Conservation (phyloP, 2,113 vertebrate species). For the Hepsetus odoe region DNA sequence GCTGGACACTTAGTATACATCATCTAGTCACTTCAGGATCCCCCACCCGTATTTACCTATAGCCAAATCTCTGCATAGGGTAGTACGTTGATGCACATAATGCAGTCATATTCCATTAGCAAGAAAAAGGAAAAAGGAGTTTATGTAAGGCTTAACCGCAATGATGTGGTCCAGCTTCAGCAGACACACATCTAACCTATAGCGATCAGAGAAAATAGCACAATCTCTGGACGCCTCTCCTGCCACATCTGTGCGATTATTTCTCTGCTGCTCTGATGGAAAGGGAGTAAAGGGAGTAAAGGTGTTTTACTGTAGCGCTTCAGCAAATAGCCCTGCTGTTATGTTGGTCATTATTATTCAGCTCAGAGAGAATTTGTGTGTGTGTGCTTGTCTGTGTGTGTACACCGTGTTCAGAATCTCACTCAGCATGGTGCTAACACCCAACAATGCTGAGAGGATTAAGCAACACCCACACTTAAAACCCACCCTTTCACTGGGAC, state of each 20-base stretch:
- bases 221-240: background rate
- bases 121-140: background rate
- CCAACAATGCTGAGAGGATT: conserved; percentile 22
- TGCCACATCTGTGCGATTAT: background rate
- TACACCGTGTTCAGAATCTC: background rate
- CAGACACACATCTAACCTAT: background rate
- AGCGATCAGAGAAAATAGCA: background rate
- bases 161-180: background rate
- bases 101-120: too few relatives aligned
- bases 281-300: background rate
- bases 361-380: background rate
- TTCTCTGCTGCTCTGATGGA: background rate
- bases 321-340: background rate
- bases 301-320: background rate
- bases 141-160: background rate
- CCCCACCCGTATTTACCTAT: too few relatives aligned
- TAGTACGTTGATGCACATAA: background rate
- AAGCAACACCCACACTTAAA: conserved; percentile 19
- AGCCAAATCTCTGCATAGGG: too few relatives aligned
- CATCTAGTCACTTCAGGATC: too few relatives aligned
- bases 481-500: conserved; percentile 13
- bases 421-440: conserved; percentile 19
- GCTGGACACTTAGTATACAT: too few relatives aligned
- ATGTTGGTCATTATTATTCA: conserved; percentile 12
- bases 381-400: conserved; percentile 1